Base-by-base conservation (phyloP, 2,797 vertebrate species). In the Acrossocheilus wenchowensis region DNA sequence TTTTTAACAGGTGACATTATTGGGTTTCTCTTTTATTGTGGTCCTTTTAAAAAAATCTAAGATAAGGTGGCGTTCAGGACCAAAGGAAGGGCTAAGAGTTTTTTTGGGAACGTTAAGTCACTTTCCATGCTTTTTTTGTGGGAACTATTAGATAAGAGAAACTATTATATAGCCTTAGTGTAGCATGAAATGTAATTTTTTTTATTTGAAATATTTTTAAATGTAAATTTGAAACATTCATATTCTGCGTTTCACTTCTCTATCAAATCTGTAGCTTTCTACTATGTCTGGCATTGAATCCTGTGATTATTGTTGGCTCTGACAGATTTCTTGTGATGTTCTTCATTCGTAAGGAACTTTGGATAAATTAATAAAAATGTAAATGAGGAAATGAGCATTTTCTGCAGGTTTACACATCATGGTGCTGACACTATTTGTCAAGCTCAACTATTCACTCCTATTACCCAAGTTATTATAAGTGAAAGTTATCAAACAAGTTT, bases 1-100 rank as follows among this genome's bases (percentile, higher is more conserved):
- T 34, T 71, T n/a, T 94, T 94, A 95, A 93, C 91, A 94, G 94
- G 93, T 94, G 94, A 92, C 93, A 94, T 92, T 94, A 90, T 94
- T 92, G 92, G 90, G 91, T 94, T 90, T 87, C 52, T 60, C 90
- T 87, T 89, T 78, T 48, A 5, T n/a, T 60, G 5, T 41, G 34
- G 34, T 77, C 17, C 0, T 34, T 52, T 68, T 39, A 78, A 75
- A 30, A 30, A 23, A 57, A 52, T 36, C 87, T 50, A 82, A 82
- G 74, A 71, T 87, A 84, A 72, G 45, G 12, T n/a, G 85, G 19
- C 7, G 19, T 8, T 57, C 7, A 8, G 19, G 19, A 19, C 52
- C 7, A 23, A 23, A 57, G 7, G 52, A 91, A 85, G 86, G 82
- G 54, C 6, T 19, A 30, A n/a, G 21, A 10, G 10, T 19, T 30